A percentile compares a stretch with the other conserved stretches of the same genome.
phyloP scores from a whole-genome alignment of 2,797 vertebrate species.

The Masticophis lateralis region DNA sequence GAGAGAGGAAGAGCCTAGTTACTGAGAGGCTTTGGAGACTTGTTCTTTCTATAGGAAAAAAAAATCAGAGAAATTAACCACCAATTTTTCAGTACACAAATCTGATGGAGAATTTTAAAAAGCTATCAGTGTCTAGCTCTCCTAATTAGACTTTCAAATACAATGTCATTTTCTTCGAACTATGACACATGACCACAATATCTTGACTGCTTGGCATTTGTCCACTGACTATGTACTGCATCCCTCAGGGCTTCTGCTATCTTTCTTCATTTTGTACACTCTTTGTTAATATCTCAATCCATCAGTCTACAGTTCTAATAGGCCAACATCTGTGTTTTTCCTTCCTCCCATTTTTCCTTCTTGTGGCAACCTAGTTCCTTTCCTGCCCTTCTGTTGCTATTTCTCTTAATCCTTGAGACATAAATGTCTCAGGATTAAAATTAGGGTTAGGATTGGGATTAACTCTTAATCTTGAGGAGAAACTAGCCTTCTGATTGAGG shows the following conservation, averaged over 20 bases:
- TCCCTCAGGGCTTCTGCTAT: not conserved
- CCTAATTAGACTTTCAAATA: not conserved
- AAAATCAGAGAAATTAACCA: not conserved
- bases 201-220: not conserved
- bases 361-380: not conserved
- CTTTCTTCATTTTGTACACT: not conserved
- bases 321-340: not conserved
- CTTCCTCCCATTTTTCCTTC: not conserved
- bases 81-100: not conserved
- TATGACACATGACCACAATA: not conserved
- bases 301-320: not conserved
- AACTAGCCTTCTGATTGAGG: not conserved
- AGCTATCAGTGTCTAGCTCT: not conserved
- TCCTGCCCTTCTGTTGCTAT: not conserved
- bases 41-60: not conserved
- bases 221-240: not conserved
- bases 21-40: not conserved
- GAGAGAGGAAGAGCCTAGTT: not conserved
- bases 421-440: not conserved
- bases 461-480: not conserved
- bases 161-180: not conserved
- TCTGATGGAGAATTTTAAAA: not conserved
- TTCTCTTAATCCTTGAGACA: not conserved
- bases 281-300: not conserved
- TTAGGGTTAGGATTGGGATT: not conserved